These are phyloP conservation scores for Hylyphantes graminicola DNA, from an alignment of 1,140 invertebrate genomes.

Conservation along the genomic window DNA sequence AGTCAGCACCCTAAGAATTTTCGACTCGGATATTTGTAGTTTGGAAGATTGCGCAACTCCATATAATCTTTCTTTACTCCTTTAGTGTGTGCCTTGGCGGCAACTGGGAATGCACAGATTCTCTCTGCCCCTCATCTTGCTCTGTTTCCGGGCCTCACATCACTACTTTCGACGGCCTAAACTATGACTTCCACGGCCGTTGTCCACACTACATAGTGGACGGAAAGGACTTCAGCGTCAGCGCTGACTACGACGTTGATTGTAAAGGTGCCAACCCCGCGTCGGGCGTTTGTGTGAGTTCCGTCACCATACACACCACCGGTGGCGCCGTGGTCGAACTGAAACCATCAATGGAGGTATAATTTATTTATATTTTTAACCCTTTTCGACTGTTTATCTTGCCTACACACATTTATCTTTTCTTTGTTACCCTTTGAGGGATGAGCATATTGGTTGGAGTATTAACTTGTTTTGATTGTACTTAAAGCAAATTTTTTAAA, in stretches of 20 bases:
- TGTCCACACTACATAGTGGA: constrained; percentile 69
- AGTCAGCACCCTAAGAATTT: too few relatives aligned
- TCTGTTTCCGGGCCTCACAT: constrained; percentile 83
- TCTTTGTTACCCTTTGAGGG: too few relatives aligned
- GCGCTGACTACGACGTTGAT: constrained; percentile 84
- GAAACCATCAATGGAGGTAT: constrained; percentile 77
- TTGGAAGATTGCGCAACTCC: too few relatives aligned
- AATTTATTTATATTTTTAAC: constrained; percentile 52
- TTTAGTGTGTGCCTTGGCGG: constrained; percentile 77
- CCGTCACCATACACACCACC: constrained; percentile 74
- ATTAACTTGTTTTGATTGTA: too few relatives aligned
- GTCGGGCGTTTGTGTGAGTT: constrained; percentile 80
- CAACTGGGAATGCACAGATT: constrained; percentile 82
- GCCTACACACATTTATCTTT: too few relatives aligned
- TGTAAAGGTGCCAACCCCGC: constrained; percentile 74
- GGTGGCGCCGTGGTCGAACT: constrained; percentile 74
- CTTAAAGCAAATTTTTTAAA: too few relatives aligned
- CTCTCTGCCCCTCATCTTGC: constrained; percentile 80
- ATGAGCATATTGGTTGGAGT: too few relatives aligned
- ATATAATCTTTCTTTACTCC: background rate
- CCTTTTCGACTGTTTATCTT: too few relatives aligned
- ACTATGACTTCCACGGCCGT: constrained; percentile 68
- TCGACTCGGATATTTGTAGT: too few relatives aligned
- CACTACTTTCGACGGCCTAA: constrained; percentile 83
- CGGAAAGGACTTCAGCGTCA: constrained; percentile 73